A percentile compares a stretch with the other conserved stretches of the same genome.
Conservation (phyloP, 2,888 invertebrate species). For the Scaptomyza flava region DNA sequence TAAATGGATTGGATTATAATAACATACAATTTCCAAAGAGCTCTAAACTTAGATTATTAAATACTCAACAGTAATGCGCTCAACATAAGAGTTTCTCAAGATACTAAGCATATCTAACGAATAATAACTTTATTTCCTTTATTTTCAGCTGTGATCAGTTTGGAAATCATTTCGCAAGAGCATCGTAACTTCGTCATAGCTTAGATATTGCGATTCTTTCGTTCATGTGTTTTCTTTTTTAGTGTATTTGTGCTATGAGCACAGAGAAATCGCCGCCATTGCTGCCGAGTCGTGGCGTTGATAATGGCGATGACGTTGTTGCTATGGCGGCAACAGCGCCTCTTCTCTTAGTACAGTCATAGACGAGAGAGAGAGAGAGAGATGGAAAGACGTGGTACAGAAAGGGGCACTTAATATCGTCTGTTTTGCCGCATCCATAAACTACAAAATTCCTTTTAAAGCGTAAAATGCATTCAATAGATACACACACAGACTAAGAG, state of each 20-base stretch:
- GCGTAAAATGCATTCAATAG: conserved; percentile 79
- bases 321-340: conserved; percentile 55
- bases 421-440: conserved; percentile 68
- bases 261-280: conserved; percentile 31
- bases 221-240: not conserved
- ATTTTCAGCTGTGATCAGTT: too few species aligned
- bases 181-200: not conserved
- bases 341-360: conserved; percentile 64
- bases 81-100: too few species aligned
- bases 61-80: too few species aligned
- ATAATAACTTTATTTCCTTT: too few species aligned
- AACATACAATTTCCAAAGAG: too few species aligned
- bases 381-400: not conserved
- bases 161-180: not conserved
- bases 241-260: not conserved
- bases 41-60: too few species aligned
- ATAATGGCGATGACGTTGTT: conserved; percentile 71
- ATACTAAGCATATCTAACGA: too few species aligned
- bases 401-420: conserved; percentile 51
- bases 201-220: not conserved
- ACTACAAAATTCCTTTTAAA: conserved; percentile 80
- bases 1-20: too few species aligned
- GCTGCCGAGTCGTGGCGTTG: conserved; percentile 41
- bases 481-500: conserved; percentile 52
- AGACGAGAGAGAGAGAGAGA: not conserved